Base-by-base conservation (phyloP, 1,140 invertebrate species). In the Protaetia brevitarsis region DNA sequence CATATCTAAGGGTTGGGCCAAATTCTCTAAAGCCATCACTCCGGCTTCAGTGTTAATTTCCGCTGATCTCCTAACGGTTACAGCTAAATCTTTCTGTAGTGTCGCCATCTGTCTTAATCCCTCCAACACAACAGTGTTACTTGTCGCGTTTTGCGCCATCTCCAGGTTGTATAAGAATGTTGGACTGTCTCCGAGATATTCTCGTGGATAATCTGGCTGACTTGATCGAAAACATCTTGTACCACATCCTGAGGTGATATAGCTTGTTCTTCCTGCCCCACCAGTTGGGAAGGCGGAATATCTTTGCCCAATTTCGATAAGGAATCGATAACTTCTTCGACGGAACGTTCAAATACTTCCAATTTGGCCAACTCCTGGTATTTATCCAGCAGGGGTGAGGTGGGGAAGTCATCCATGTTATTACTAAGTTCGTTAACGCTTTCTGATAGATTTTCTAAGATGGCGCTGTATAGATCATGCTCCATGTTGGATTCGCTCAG, bases 271-370 rank as follows among this genome's bases (percentile, higher is more conserved):
- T 36, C 66, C 10, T 64, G 45, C 26, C 64, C 67, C 6, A 58
- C 51, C 21, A 71, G 59, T 45, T 71, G 64, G 0, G 58, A 64
- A 31, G 34, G 2, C 51, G 59, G 63, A 51, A 71, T 64, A 34
- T 60, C 73, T 71, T 60, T 69, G 51, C 64, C 76, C 73, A 67
- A 80, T 71, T 78, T 77, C 0, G 77, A 76, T 6, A 82, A 65
- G 4, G 77, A 78, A 65, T 77, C 79, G 23, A 83, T 77, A n/a
- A 84, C 79, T 72, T 83, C 81, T 66, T 83, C 80, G 4, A 82
- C 67, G 0, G 82, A 81, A 4, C 76, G 13, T 51, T 64, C 37
- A 27, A 64, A 56, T 10, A 36, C 5, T 1, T 59, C 57, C 13
- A 59, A 59, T 29, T 28, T 29, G 21, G 29, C 30, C 16, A 26